These are phyloP conservation scores for Teinopalpus imperialis DNA, from an alignment of 2,888 invertebrate genomes.

Conservation along the genomic window DNA sequence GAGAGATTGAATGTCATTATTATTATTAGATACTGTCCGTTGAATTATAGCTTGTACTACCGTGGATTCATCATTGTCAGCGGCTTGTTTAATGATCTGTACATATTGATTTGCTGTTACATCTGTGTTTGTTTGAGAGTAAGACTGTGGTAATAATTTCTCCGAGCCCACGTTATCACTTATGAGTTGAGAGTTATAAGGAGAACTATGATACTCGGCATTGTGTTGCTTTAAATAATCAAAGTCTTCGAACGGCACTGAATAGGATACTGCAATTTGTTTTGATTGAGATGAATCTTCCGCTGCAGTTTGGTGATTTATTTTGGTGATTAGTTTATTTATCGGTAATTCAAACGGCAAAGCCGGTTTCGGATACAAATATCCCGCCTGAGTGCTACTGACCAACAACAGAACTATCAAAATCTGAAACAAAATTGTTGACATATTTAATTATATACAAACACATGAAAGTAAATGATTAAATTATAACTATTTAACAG, in stretches of 20 bases:
- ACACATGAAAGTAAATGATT: too few relatives aligned
- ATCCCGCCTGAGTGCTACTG: constrained; percentile 25
- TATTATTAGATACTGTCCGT: not conserved
- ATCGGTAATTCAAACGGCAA: constrained; percentile 28
- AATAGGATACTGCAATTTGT: constrained; percentile 37
- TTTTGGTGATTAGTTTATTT: not conserved
- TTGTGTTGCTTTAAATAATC: constrained; percentile 38
- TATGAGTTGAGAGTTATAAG: too few relatives aligned
- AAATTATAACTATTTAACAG: too few relatives aligned
- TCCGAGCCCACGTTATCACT: not conserved
- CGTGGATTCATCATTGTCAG: not conserved
- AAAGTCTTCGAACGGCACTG: constrained; percentile 39
- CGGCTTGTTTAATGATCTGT: not conserved
- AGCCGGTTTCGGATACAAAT: constrained; percentile 29
- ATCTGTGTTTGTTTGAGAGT: not conserved
- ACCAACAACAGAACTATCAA: constrained; percentile 14
- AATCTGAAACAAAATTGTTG: constrained; percentile 29
- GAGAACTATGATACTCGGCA: too few relatives aligned
- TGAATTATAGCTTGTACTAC: not conserved
- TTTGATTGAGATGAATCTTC: constrained; percentile 25
- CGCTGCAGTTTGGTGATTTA: not conserved
- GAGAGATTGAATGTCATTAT: not conserved
- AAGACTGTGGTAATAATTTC: not conserved
- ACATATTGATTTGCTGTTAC: not conserved
- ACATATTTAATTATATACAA: too few relatives aligned